Evolutionary conservation across 2,113 vertebrate species (phyloP).

Genomic region (Cygnus buccinator): DNA sequence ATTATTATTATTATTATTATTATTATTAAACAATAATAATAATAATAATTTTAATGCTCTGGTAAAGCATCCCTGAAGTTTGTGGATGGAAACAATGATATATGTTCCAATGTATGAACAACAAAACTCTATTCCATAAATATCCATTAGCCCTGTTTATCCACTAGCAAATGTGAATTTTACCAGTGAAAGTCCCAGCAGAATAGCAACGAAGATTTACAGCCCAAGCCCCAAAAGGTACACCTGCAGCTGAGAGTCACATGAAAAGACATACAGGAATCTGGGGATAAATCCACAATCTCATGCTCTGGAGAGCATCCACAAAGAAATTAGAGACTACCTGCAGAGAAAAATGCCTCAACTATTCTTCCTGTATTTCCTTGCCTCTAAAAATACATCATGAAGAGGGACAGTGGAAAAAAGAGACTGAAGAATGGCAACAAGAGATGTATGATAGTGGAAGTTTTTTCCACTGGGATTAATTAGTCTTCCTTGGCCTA

Average conservation of each 20-base stretch:
- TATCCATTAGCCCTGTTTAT: not conserved
- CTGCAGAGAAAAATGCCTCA: not conserved
- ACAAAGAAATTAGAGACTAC: conserved; percentile 21
- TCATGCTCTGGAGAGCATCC: not conserved
- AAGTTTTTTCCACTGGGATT: conserved; percentile 47
- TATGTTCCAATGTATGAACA: not conserved
- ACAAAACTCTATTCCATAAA: conserved; percentile 24
- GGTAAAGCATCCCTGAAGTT: not conserved
- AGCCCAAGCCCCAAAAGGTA: not conserved
- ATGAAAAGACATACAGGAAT: not conserved
- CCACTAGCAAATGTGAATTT: not conserved
- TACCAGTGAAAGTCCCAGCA: not conserved
- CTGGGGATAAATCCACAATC: conserved; percentile 23
- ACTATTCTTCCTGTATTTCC: not conserved
- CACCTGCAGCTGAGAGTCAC: not conserved
- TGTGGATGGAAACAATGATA: conserved; percentile 26
- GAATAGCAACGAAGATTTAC: not conserved
- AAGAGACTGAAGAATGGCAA: not conserved
- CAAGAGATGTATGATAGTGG: not conserved
- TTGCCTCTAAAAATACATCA: not conserved
- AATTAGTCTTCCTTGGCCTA: conserved; percentile 43
- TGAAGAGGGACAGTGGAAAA: not conserved
- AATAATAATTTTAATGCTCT: not conserved
- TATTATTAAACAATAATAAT: too few species aligned
- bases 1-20: too few species aligned